These are phyloP conservation scores for Corythucha ciliata DNA, from an alignment of 2,888 invertebrate genomes.

Conservation along the genomic window DNA sequence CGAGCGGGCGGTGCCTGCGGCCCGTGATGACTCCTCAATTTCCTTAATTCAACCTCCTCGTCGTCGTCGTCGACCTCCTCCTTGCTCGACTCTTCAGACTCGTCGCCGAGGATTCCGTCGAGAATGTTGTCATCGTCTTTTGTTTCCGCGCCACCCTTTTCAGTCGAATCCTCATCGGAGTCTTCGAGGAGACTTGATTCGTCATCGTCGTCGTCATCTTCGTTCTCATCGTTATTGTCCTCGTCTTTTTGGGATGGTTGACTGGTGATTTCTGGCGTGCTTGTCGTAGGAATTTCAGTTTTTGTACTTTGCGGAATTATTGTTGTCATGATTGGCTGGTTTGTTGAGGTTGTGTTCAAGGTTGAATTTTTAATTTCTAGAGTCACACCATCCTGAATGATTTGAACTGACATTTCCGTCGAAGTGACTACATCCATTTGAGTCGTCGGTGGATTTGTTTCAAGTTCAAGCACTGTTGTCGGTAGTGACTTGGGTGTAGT, in stretches of 20 bases:
- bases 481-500: constrained; percentile 8
- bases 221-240: constrained; percentile 21
- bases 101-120: constrained; percentile 16
- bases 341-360: constrained; percentile 4
- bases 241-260: constrained; percentile 12
- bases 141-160: constrained; percentile 20
- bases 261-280: not conserved
- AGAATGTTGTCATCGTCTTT: constrained; percentile 21
- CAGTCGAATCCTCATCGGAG: constrained; percentile 39
- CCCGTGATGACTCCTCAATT: constrained; percentile 33
- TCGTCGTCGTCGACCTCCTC: constrained; percentile 39
- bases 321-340: not conserved
- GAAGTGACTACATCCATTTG: constrained; percentile 22
- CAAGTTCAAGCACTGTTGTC: constrained; percentile 23
- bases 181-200: constrained; percentile 44
- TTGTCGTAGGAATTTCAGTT: constrained; percentile 6
- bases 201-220: constrained; percentile 39
- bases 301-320: not conserved
- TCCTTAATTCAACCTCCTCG: constrained; percentile 42
- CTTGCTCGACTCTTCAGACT: constrained; percentile 14
- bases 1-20: constrained; percentile 8
- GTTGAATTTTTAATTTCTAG: constrained; percentile 9
- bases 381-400: constrained; percentile 15
- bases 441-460: constrained; percentile 21
- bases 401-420: constrained; percentile 13